Base-by-base conservation (phyloP, 2,113 vertebrate species). In the Macquaria australasica region DNA sequence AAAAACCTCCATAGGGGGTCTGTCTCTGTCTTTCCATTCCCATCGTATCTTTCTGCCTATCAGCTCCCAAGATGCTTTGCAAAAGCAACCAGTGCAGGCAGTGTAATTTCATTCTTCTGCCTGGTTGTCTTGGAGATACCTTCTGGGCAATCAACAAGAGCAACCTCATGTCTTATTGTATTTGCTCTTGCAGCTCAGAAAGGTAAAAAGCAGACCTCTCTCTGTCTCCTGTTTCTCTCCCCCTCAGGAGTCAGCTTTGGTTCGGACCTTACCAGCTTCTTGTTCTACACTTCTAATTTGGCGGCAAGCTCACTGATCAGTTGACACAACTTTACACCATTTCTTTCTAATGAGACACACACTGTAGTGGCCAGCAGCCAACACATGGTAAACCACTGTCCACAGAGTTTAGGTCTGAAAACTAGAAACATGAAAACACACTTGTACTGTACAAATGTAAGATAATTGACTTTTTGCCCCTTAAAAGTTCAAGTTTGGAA, bases 271-370 rank as follows among this genome's bases (percentile, higher is more conserved):
- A 25, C 45, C 68, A 23, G 23, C 64, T 86, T 91, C 58, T 45
- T 45, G 68, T 77, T 84, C 75, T 64, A 66, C 64, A 71, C 83
- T 72, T 86, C 67, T 93, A 94, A 93, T 89, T 93, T 88, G 87
- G 64, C 18, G 4, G 45, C 66, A 48, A 85, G 74, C 81, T 82
- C 64, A 67, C 76, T 68, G 73, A 85, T 85, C 50, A 85, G 56
- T 59, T 88, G 77, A 82, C 72, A 85, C 41, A 45, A 66, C 68
- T 82, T 85, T 64, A 77, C 66, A 84, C 69, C 34, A 73, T 64
- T 81, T 83, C 73, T 64, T 77, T 77, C 60, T 84, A 86, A 90
- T 90, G 86, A 89, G 80, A 86, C 72, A 53, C 59, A 58, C 64
- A 50, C 14, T 43, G 34, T 41, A 62, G 72, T n/a, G 11, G 34